Conservation (phyloP, 2,113 vertebrate genomes). For the Catharus fuscescens region DNA sequence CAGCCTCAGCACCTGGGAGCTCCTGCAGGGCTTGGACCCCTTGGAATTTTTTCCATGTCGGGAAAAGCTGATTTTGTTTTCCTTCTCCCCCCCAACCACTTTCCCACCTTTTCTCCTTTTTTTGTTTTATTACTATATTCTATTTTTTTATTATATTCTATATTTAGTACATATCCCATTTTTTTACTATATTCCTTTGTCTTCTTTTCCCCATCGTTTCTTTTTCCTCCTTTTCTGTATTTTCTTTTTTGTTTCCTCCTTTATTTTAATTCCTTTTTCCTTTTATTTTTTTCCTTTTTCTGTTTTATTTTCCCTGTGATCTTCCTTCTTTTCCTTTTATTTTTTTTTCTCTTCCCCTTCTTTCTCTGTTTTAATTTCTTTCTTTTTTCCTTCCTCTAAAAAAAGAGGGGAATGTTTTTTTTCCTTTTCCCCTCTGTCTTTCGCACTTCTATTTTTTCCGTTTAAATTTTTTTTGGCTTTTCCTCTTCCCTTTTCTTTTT, state of each 20-base stretch:
- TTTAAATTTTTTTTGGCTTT: not conserved
- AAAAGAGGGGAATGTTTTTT: fast-evolving
- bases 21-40: not conserved
- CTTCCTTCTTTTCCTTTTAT: fast-evolving
- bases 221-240: fast-evolving
- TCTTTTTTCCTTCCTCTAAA: fast-evolving
- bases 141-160: too few species aligned
- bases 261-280: not conserved
- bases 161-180: too few species aligned
- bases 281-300: not conserved
- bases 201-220: fast-evolving
- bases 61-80: not conserved
- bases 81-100: fast-evolving
- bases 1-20: not conserved
- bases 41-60: not conserved
- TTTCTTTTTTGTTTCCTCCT: too few species aligned
- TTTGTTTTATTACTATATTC: too few species aligned
- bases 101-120: too few species aligned
- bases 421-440: not conserved
- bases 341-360: fast-evolving
- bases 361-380: fast-evolving
- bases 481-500: fast-evolving
- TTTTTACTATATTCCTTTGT: not conserved
- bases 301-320: not conserved
- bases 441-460: not conserved